Base-by-base conservation (phyloP, 2,888 invertebrate species). In the Mesochorus sp. region DNA sequence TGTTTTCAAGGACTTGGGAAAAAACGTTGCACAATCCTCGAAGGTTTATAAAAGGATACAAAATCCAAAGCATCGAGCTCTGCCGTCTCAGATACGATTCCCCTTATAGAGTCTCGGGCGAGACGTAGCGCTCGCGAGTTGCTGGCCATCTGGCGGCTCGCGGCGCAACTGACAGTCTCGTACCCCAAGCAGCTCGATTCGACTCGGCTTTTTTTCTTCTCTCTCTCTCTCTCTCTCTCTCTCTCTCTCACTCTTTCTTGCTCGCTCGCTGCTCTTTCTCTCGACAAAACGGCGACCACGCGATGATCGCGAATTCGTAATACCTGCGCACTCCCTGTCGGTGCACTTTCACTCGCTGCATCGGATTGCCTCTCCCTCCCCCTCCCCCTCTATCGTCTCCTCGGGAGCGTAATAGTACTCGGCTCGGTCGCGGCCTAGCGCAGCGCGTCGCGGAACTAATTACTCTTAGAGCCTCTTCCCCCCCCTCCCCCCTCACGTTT, bases 381-480 rank as follows among this genome's bases (percentile, higher is more conserved):
- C 61, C 72, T 53, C 72, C 77, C 51, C 49, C 77, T 66, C n/a
- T n/a, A n/a, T n/a, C n/a, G 37, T 12, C 37, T 64, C 10, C 12
- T 42, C 34, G 31, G 14, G 66, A 37, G 24, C 59, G 47, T 39
- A n/a, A 12, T 31, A 31, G 59, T 49, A 77, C 70, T 79, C 76
- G 79, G 76, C 77, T 76, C 64, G 73, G 59, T 68, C 80, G 68
- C 68, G 64, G 24, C 39, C 51, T 66, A 42, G 64, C n/a, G n/a
- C 64, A 64, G 66, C 67, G 67, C 71, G 61, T 78, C 79, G 80
- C 82, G 82, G 82, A 82, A 82, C 82, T 82, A 82, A 82, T 82
- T 82, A 82, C 82, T 79, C 79, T 68, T 44, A 67, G 57, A 71
- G 68, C 49, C 42, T 19, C 28, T 51, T 8, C 5, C 51, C n/a